These are phyloP conservation scores for Chamaetylas fuelleborni DNA, from an alignment of 2,113 vertebrate species.

Conservation along the genomic window DNA sequence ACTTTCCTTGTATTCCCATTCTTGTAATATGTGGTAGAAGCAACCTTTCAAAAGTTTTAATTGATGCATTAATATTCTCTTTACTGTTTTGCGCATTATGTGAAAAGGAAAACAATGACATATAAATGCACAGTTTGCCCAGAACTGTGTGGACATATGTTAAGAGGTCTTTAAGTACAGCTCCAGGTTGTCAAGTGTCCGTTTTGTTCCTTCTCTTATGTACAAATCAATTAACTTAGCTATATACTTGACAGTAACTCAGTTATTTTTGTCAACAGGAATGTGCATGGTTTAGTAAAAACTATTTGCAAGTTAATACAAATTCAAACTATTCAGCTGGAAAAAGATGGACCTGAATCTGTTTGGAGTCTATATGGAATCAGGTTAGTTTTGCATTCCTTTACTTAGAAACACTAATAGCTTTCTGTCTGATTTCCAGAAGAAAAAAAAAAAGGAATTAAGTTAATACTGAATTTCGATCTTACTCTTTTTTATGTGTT, in stretches of 20 bases:
- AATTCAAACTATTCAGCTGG: slow-evolving; percentile 78
- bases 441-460: not conserved
- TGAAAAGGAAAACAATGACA: not conserved
- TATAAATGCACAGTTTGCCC: accelerated
- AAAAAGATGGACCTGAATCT: slow-evolving; percentile 36
- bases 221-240: not conserved
- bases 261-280: slow-evolving; percentile 73
- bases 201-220: not conserved
- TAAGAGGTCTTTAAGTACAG: not conserved
- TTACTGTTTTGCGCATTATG: not conserved
- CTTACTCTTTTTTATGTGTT: not conserved
- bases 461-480: not conserved
- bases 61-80: not conserved
- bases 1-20: not conserved
- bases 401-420: not conserved
- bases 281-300: slow-evolving; percentile 88
- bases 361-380: slow-evolving; percentile 82
- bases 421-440: not conserved
- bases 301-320: slow-evolving; percentile 83
- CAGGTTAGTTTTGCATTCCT: slow-evolving; percentile 73
- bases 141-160: not conserved
- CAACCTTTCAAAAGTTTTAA: not conserved
- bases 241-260: not conserved
- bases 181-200: not conserved
- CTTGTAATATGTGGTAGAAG: not conserved